Percentiles rank a stretch among this genome's conserved stretches.
Conservation (phyloP, 2,797 vertebrate genomes). For the Leptoclinus maculatus region DNA sequence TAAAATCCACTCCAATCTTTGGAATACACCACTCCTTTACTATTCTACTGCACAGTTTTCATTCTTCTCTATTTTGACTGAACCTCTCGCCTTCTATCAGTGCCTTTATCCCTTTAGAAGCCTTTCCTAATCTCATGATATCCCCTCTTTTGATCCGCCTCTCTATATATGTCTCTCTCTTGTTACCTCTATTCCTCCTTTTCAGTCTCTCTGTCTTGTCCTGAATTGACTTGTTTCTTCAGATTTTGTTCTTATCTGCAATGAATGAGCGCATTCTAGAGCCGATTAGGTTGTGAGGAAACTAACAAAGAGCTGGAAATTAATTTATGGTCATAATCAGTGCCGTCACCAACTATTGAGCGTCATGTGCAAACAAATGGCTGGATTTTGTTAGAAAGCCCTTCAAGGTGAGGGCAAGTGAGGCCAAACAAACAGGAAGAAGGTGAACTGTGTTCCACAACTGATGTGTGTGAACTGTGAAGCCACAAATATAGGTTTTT, state of each 20-base stretch:
- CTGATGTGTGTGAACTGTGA: background rate
- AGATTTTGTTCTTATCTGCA: background rate
- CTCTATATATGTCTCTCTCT: background rate
- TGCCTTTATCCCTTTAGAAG: slow-evolving; percentile 28
- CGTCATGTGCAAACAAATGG: slow-evolving; percentile 7
- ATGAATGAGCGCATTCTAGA: slow-evolving; percentile 6
- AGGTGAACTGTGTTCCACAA: background rate
- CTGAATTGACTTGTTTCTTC: slow-evolving; percentile 1
- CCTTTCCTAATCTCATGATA: slow-evolving; percentile 20
- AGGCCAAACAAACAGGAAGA: slow-evolving; percentile 13
- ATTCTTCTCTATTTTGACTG: slow-evolving; percentile 21
- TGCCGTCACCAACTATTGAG: background rate
- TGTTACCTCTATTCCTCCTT: background rate
- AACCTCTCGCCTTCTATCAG: slow-evolving; percentile 10
- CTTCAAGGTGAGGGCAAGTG: background rate
- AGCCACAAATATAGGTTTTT: slow-evolving; percentile 9
- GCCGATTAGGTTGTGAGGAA: slow-evolving; percentile 8
- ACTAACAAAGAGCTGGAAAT: slow-evolving; percentile 12
- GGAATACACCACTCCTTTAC: background rate
- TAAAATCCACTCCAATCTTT: slow-evolving; percentile 7
- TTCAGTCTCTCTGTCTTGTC: background rate
- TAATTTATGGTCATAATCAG: background rate
- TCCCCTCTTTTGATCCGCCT: slow-evolving; percentile 7
- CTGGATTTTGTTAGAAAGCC: background rate
- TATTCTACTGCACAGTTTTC: slow-evolving; percentile 6